These are phyloP conservation scores for Chaetura pelagica DNA, from an alignment of 2,113 vertebrate genomes.

Conservation along the genomic window DNA sequence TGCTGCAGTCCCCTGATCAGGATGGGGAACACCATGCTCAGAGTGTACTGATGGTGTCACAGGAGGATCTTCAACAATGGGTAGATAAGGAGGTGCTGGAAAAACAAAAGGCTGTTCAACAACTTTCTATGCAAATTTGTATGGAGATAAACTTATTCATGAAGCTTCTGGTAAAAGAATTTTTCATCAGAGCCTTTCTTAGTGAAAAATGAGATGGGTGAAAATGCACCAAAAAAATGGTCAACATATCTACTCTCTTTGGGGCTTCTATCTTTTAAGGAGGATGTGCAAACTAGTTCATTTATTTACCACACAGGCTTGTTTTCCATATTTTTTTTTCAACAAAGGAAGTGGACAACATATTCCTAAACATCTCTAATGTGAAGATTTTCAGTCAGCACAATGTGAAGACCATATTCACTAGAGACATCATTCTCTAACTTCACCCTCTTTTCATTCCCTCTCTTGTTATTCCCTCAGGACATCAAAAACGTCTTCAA, in stretches of 20 bases:
- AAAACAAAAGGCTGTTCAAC: background rate
- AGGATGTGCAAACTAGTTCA: background rate
- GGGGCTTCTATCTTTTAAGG: background rate
- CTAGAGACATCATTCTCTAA: background rate
- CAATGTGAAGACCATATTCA: background rate
- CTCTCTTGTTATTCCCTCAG: background rate
- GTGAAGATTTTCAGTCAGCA: background rate
- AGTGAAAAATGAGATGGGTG: background rate
- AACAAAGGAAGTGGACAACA: accelerated
- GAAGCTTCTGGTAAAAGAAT: background rate
- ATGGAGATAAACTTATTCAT: background rate
- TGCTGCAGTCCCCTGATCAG: background rate
- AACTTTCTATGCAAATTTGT: background rate
- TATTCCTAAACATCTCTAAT: background rate
- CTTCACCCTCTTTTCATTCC: background rate
- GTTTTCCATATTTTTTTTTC: background rate
- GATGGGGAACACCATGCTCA: accelerated
- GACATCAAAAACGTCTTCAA: background rate
- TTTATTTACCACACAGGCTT: background rate
- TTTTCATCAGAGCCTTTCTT: background rate
- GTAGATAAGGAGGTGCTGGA: background rate
- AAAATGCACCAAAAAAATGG: background rate
- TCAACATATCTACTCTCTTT: accelerated
- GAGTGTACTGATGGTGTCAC: background rate
- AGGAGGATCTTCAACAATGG: accelerated